Conservation (phyloP, 2,888 invertebrate genomes). For the Sinopyrophorus schimmeli region DNA sequence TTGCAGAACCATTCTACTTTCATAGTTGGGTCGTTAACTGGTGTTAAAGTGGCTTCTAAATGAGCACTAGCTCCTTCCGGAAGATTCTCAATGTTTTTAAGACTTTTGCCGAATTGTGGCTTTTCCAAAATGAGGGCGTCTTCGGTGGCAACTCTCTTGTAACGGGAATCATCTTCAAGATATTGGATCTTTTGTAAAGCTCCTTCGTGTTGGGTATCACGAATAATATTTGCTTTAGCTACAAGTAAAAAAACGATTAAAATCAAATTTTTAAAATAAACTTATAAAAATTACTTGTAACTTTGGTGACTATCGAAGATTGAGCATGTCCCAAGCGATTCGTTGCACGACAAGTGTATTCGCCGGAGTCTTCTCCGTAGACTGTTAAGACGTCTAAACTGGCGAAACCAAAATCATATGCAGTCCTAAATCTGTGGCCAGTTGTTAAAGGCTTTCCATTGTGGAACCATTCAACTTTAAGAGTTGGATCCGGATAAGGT, state of each 20-base stretch:
- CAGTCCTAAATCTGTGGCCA: conserved; percentile 90
- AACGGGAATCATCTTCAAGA: conserved; percentile 82
- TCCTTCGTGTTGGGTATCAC: conserved; percentile 91
- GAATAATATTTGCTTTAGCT: conserved; percentile 82
- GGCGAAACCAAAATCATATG: conserved; percentile 96
- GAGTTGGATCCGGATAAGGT: conserved; percentile 85
- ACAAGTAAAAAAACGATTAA: conserved; percentile 47
- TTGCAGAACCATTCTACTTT: conserved; percentile 98
- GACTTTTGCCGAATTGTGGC: conserved; percentile 85
- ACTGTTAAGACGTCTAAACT: conserved; percentile 93
- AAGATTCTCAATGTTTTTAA: conserved; percentile 81
- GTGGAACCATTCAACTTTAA: conserved; percentile 92
- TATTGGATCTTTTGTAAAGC: conserved; percentile 90
- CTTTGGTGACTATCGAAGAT: conserved; percentile 78
- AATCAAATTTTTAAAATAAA: neutral
- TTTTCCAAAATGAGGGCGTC: conserved; percentile 79
- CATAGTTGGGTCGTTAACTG: conserved; percentile 98
- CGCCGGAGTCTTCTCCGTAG: conserved; percentile 92
- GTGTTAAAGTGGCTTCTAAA: conserved; percentile 92
- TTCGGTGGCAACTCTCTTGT: conserved; percentile 71
- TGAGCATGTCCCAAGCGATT: conserved; percentile 83
- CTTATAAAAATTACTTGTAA: conserved; percentile 65
- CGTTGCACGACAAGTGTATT: conserved; percentile 85
- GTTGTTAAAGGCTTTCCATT: conserved; percentile 87
- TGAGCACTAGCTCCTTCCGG: conserved; percentile 88